phyloP scores from a whole-genome alignment of 1,140 invertebrate genomes.

The Caerostris darwini region DNA sequence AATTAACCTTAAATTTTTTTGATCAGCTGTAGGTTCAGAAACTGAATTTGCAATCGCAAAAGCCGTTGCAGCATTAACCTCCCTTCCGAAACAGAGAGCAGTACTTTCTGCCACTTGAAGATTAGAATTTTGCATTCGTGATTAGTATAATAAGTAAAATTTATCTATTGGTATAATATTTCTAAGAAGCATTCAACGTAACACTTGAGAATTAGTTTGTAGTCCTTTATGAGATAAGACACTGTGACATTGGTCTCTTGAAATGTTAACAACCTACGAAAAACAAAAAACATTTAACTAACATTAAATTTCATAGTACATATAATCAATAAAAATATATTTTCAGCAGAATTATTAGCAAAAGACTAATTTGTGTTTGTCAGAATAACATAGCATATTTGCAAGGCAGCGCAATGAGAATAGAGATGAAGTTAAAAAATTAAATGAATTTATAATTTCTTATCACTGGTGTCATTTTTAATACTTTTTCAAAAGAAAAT shows the following conservation, averaged over 20 bases:
- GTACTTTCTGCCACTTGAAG: conserved; percentile 42
- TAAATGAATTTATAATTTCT: too few species aligned
- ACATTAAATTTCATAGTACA: too few species aligned
- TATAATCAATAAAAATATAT: too few species aligned
- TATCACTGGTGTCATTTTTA: too few species aligned
- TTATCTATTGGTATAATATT: conserved; percentile 16
- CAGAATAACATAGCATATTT: too few species aligned
- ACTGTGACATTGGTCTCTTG: background rate
- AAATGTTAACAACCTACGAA: background rate
- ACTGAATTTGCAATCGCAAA: background rate
- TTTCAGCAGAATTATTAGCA: too few species aligned
- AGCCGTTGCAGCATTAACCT: background rate
- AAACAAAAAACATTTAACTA: background rate
- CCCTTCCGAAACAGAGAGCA: background rate
- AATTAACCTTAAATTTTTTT: conserved; percentile 98
- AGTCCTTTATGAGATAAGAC: background rate
- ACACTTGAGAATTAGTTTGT: conserved; percentile 2
- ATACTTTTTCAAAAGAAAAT: too few species aligned
- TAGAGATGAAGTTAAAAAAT: too few species aligned
- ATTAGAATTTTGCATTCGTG: conserved; percentile 40
- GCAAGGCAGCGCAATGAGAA: too few species aligned
- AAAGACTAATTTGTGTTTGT: too few species aligned
- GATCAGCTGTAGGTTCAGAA: background rate
- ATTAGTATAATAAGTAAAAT: background rate
- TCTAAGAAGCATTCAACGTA: background rate